Evolutionary conservation across 2,113 vertebrate species (phyloP).

Genomic region (Dicaeum eximium): DNA sequence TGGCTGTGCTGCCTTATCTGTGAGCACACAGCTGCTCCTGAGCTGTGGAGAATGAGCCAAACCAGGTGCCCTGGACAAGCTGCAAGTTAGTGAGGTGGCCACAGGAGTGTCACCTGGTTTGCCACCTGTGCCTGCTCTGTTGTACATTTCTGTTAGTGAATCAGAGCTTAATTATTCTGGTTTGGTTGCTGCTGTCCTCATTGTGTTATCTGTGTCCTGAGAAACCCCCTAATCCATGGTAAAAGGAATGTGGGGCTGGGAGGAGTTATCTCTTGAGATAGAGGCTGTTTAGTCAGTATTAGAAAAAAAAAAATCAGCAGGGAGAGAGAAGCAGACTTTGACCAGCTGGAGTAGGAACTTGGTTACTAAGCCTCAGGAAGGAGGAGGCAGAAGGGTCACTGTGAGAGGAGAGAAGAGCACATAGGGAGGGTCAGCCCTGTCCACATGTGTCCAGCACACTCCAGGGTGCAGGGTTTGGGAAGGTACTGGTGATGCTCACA

Average conservation of each 20-base stretch:
- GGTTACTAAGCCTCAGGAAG: background rate
- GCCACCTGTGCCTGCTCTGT: background rate
- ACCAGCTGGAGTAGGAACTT: background rate
- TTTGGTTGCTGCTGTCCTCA: background rate
- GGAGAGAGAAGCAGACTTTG: background rate
- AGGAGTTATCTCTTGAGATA: background rate
- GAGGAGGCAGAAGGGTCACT: background rate
- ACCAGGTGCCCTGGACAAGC: background rate
- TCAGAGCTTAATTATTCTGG: background rate
- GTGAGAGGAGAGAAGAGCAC: background rate
- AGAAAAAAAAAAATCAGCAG: background rate
- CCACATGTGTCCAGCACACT: rapidly evolving
- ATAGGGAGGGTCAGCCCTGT: background rate
- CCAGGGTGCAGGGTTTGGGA: rapidly evolving
- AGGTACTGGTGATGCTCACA: background rate
- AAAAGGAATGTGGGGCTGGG: background rate
- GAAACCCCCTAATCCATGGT: rapidly evolving
- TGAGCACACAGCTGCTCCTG: rapidly evolving
- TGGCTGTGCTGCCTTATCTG: background rate
- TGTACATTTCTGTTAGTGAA: background rate
- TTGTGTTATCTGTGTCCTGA: background rate
- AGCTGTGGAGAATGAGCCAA: background rate
- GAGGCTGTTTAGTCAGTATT: background rate
- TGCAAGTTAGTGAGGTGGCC: background rate
- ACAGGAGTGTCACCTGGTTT: background rate